Conservation (phyloP, 2,113 vertebrate species). For the Hoplias malabaricus region DNA sequence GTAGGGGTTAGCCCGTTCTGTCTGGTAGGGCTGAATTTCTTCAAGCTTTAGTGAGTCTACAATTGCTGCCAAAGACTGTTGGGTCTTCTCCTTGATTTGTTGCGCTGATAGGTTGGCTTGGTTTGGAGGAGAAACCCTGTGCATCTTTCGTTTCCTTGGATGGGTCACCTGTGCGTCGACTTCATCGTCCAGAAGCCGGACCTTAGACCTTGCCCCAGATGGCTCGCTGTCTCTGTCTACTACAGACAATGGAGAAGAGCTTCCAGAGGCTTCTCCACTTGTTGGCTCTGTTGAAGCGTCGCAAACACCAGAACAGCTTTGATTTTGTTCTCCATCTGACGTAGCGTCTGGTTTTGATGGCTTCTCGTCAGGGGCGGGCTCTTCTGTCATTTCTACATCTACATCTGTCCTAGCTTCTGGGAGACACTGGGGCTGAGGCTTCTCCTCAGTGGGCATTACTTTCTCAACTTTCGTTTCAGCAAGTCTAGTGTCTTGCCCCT, state of each 20-base stretch:
- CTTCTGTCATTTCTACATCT: constrained; percentile 67
- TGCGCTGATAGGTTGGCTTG: constrained; percentile 76
- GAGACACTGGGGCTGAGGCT: constrained; percentile 4
- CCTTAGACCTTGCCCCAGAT: constrained; percentile 77
- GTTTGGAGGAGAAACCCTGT: constrained; percentile 75
- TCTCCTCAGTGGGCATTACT: constrained; percentile 57
- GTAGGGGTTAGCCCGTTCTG: constrained; percentile 95
- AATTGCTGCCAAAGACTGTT: constrained; percentile 91
- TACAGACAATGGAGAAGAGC: constrained; percentile 68
- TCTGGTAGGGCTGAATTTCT: constrained; percentile 96
- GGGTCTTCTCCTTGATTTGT: constrained; percentile 87
- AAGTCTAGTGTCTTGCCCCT: constrained; percentile 44
- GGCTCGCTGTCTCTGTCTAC: constrained; percentile 84
- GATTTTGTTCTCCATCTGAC: constrained; percentile 58
- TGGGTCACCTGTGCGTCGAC: constrained; percentile 85
- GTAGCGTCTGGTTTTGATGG: constrained; percentile 57
- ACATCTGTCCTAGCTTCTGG: constrained; percentile 55
- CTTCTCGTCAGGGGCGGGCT: constrained; percentile 77
- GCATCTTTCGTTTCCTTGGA: constrained; percentile 94
- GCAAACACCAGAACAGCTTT: constrained; percentile 40
- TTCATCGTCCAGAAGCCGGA: constrained; percentile 84
- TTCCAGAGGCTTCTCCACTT: constrained; percentile 75
- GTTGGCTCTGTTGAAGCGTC: constrained; percentile 76
- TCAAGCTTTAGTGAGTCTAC: constrained; percentile 96
- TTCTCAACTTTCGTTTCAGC: constrained; percentile 59